Evolutionary conservation across 2,888 invertebrate genomes (phyloP).

Genomic region (Andricus curvator): DNA sequence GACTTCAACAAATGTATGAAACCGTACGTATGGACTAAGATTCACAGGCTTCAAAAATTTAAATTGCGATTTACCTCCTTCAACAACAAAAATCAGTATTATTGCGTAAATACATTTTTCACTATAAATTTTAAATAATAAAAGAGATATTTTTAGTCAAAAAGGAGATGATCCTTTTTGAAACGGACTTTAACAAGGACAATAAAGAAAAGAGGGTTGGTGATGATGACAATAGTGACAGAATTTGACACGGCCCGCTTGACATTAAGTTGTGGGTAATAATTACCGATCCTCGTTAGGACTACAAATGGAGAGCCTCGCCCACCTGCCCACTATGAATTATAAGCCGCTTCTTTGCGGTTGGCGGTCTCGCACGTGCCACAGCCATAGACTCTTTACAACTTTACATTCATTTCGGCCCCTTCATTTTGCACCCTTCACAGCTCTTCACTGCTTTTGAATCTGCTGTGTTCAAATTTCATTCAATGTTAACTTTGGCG

Average conservation of each 20-base stretch:
- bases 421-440: conserved; percentile 16
- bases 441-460: not conserved
- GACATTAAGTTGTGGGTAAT: conserved; percentile 71
- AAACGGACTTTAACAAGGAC: conserved; percentile 43
- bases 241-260: conserved; percentile 64
- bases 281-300: conserved; percentile 73
- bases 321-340: conserved; percentile 68
- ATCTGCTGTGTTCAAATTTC: not conserved
- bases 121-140: not conserved
- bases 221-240: conserved; percentile 46
- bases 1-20: too few relatives aligned
- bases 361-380: conserved; percentile 54
- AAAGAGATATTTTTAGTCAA: not conserved
- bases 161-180: not conserved
- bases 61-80: too few relatives aligned
- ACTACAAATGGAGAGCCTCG: conserved; percentile 63
- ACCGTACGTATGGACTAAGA: too few relatives aligned
- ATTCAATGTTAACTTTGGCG: not conserved
- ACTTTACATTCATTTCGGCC: conserved; percentile 28
- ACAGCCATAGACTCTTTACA: conserved; percentile 42
- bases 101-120: too few relatives aligned
- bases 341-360: conserved; percentile 55
- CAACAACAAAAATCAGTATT: too few relatives aligned
- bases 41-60: too few relatives aligned
- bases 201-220: not conserved